Evolutionary conservation across 2,113 vertebrate genomes (phyloP).

Genomic region (Psilopsiagon aymara): DNA sequence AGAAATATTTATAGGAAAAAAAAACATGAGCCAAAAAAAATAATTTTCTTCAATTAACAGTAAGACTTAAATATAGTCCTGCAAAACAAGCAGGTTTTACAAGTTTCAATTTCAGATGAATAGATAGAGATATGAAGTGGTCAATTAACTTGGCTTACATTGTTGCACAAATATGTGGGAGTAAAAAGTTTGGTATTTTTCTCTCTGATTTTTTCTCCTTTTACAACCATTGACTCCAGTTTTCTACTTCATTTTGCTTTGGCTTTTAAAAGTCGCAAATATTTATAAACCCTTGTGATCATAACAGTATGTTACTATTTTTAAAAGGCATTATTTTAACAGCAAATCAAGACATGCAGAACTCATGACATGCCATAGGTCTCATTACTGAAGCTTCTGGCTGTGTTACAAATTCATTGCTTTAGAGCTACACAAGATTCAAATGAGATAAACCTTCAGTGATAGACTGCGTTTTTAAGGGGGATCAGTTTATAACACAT

Average conservation of each 20-base stretch:
- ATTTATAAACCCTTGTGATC: background rate
- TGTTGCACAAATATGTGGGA: background rate
- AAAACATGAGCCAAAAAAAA: background rate
- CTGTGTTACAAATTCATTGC: background rate
- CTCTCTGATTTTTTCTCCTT: background rate
- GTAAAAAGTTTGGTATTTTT: background rate
- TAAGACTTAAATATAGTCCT: background rate
- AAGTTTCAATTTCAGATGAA: background rate
- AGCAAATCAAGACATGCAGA: background rate
- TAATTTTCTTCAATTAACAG: background rate
- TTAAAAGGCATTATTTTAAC: background rate
- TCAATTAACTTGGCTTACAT: background rate
- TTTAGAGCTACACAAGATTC: background rate
- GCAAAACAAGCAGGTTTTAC: background rate
- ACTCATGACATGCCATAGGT: background rate
- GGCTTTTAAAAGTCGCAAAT: background rate
- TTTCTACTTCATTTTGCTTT: background rate
- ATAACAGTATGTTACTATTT: background rate
- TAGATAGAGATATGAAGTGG: background rate
- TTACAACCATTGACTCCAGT: background rate
- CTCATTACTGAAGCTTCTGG: background rate
- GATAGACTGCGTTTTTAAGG: background rate
- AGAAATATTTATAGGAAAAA: background rate
- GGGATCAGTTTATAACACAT: background rate
- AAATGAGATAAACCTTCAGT: background rate